Percentiles rank a stretch among this genome's conserved stretches.
These are phyloP conservation scores for Dipodomys ordii DNA, from an alignment of 2,113 vertebrate species.

Conservation along the genomic window DNA sequence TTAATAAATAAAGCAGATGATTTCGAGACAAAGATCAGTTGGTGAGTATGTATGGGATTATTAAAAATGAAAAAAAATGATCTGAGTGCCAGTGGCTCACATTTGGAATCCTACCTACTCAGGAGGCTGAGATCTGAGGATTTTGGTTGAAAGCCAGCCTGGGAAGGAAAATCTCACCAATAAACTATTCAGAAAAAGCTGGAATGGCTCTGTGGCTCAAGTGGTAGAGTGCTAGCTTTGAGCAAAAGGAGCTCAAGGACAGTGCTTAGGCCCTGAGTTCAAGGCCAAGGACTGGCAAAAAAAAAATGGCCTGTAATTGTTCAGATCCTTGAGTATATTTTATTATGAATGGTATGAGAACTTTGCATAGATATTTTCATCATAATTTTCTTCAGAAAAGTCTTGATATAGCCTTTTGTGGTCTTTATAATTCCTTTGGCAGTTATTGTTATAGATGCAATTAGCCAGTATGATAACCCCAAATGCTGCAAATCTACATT, in stretches of 20 bases:
- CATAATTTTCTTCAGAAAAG: slow-evolving; percentile 69
- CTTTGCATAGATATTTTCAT: slow-evolving; percentile 70
- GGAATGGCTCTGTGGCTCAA: too few species aligned
- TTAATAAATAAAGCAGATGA: slow-evolving; percentile 65
- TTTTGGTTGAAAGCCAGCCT: too few species aligned
- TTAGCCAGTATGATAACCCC: not conserved
- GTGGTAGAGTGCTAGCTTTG: too few species aligned
- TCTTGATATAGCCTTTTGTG: not conserved
- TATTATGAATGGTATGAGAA: not conserved
- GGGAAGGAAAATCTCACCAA: too few species aligned
- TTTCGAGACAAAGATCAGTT: slow-evolving; percentile 65
- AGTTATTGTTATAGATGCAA: not conserved
- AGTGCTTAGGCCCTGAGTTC: not conserved
- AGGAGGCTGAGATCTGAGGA: too few species aligned
- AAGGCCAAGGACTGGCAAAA: not conserved
- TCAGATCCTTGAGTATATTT: slow-evolving; percentile 63
- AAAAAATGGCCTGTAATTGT: slow-evolving; percentile 61
- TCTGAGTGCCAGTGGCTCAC: too few species aligned
- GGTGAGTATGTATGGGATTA: slow-evolving; percentile 56
- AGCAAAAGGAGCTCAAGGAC: too few species aligned
- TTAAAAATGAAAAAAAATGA: too few species aligned
- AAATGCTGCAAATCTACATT: not conserved
- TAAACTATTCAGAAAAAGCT: too few species aligned
- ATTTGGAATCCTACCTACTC: too few species aligned
- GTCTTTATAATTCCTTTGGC: slow-evolving; percentile 21